phyloP scores from a whole-genome alignment of 2,888 invertebrate species.

The Patella caerulea region DNA sequence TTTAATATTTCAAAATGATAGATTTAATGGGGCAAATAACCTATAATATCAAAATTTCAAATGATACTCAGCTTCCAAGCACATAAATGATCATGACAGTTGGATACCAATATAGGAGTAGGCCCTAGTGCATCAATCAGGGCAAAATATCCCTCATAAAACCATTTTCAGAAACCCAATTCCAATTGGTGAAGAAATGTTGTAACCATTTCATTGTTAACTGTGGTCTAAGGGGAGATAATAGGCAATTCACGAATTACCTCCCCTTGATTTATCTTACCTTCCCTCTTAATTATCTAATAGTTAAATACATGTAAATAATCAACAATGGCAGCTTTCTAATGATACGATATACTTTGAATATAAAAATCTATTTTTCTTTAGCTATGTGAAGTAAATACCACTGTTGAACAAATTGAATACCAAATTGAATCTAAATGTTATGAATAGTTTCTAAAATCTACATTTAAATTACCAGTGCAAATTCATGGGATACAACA shows the following conservation, averaged over 20 bases:
- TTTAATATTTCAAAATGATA: not conserved
- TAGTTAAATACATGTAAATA: too few relatives aligned
- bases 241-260: too few relatives aligned
- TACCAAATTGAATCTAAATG: not conserved
- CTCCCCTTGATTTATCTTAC: too few relatives aligned
- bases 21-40: not conserved
- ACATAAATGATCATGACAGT: not conserved
- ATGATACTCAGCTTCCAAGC: not conserved
- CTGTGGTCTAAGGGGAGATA: too few relatives aligned
- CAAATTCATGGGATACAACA: conserved; percentile 74
- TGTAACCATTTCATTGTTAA: too few relatives aligned
- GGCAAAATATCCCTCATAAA: not conserved
- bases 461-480: conserved; percentile 65
- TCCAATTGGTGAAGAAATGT: too few relatives aligned
- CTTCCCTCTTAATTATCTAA: too few relatives aligned
- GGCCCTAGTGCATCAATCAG: too few relatives aligned
- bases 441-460: not conserved
- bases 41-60: not conserved
- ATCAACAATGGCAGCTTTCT: not conserved
- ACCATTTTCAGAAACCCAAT: too few relatives aligned
- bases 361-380: too few relatives aligned
- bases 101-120: too few relatives aligned
- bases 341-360: not conserved
- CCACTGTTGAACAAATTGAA: not conserved
- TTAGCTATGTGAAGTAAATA: not conserved